Percentiles rank a stretch among this genome's conserved stretches.
Conservation (phyloP, 2,888 invertebrate species). For the Eucera pruinosa region DNA sequence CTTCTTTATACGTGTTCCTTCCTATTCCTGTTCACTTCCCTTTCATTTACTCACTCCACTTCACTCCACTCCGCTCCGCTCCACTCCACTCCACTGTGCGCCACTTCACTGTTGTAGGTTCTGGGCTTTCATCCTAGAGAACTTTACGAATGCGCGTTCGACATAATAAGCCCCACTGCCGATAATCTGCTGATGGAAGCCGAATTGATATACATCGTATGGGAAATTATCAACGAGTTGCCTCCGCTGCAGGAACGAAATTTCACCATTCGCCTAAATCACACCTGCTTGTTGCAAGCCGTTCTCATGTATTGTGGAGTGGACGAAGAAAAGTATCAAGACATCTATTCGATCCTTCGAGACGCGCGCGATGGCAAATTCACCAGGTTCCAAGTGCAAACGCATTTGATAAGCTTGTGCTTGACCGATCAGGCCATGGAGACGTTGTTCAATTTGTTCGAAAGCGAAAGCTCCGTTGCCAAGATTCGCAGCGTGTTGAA, state of each 20-base stretch:
- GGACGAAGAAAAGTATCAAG: conserved; percentile 88
- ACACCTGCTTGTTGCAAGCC: conserved; percentile 90
- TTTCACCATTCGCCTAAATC: conserved; percentile 91
- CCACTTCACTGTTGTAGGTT: too few relatives aligned
- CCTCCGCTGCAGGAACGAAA: conserved; percentile 88
- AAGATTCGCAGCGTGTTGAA: conserved; percentile 88
- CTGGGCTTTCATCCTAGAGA: conserved; percentile 94
- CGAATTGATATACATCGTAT: conserved; percentile 92
- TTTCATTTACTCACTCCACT: too few relatives aligned
- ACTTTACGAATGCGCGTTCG: conserved; percentile 95
- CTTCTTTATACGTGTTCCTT: too few relatives aligned
- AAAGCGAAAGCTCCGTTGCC: conserved; percentile 87
- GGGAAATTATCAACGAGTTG: conserved; percentile 90
- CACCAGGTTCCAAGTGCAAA: conserved; percentile 90
- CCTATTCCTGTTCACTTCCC: too few relatives aligned
- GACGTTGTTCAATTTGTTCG: conserved; percentile 88
- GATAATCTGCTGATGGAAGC: conserved; percentile 92
- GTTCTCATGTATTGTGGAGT: conserved; percentile 93
- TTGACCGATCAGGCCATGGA: conserved; percentile 89
- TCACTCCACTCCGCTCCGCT: too few relatives aligned
- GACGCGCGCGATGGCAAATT: conserved; percentile 87
- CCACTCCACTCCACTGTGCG: too few relatives aligned
- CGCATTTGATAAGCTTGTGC: conserved; percentile 88
- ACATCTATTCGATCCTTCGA: conserved; percentile 85
- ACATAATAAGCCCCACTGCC: conserved; percentile 92